These are phyloP conservation scores for Nyctibius bracteatus DNA, from an alignment of 2,113 vertebrate genomes.

Conservation along the genomic window DNA sequence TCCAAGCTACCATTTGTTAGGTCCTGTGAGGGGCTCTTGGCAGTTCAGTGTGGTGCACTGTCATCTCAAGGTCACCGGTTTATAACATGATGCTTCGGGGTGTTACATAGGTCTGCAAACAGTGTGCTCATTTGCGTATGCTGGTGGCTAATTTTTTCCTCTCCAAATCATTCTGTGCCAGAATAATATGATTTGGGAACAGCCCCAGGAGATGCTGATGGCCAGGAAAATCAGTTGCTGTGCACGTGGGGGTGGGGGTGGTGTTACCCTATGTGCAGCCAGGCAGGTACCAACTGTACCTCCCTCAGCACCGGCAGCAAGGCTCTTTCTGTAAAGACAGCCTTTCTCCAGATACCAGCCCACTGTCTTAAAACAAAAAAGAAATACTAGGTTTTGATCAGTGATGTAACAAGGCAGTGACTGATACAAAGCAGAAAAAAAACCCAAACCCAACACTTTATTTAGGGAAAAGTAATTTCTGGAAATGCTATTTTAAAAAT, in stretches of 20 bases:
- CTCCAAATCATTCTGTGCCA: background rate
- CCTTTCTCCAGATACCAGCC: background rate
- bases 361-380: background rate
- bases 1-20: background rate
- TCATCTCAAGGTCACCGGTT: background rate
- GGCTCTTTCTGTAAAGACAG: background rate
- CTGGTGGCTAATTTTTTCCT: background rate
- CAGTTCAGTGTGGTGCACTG: background rate
- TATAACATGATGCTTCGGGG: background rate
- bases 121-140: rapidly evolving
- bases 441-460: rapidly evolving
- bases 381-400: background rate
- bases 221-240: background rate
- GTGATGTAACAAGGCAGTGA: background rate
- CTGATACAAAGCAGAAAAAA: background rate
- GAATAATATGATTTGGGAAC: background rate
- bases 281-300: no score
- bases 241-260: background rate
- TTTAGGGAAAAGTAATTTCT: background rate
- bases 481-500: background rate
- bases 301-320: background rate
- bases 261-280: background rate
- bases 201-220: background rate
- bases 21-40: background rate
- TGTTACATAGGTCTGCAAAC: background rate